These are phyloP conservation scores for Ophiothrix spiculata DNA, from an alignment of 35 echinoderm and acorn worm species.

Conservation along the genomic window DNA sequence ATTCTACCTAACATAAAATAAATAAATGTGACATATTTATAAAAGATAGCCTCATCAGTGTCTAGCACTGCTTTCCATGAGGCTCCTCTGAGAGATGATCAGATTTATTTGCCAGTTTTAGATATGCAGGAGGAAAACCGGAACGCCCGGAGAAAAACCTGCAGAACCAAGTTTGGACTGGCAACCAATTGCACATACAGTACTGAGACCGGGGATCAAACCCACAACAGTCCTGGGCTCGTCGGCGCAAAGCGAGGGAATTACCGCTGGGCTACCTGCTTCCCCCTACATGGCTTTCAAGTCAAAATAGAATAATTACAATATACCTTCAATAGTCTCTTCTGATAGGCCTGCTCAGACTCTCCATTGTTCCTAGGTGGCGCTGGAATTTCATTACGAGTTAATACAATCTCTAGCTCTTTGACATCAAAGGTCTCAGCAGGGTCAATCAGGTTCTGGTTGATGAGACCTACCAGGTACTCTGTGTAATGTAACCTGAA, in stretches of 20 bases:
- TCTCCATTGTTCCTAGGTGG: slow-evolving; percentile 28
- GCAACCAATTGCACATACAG: too few relatives aligned
- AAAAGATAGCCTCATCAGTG: too few relatives aligned
- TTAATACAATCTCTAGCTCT: slow-evolving; percentile 16
- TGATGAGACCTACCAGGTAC: slow-evolving; percentile 71
- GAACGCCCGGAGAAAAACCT: not conserved
- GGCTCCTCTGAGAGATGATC: too few relatives aligned
- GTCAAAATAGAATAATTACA: not conserved
- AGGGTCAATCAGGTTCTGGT: slow-evolving; percentile 55
- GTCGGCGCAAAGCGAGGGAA: too few relatives aligned
- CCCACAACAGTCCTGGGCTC: too few relatives aligned
- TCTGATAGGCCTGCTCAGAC: slow-evolving; percentile 22
- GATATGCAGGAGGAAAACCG: not conserved
- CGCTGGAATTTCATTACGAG: slow-evolving; percentile 37
- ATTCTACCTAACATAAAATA: not conserved
- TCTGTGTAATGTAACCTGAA: slow-evolving; percentile 67
- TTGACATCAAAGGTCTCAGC: slow-evolving; percentile 12
- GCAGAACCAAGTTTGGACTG: too few relatives aligned
- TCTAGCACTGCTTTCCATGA: too few relatives aligned
- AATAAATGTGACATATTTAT: too few relatives aligned
- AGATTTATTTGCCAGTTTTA: too few relatives aligned
- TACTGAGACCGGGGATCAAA: too few relatives aligned
- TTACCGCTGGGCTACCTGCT: too few relatives aligned
- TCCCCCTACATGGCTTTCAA: too few relatives aligned
- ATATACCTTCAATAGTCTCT: slow-evolving; percentile 43